Conservation (phyloP, 2,113 vertebrate genomes). For the Cryptomyrus ogoouensis region DNA sequence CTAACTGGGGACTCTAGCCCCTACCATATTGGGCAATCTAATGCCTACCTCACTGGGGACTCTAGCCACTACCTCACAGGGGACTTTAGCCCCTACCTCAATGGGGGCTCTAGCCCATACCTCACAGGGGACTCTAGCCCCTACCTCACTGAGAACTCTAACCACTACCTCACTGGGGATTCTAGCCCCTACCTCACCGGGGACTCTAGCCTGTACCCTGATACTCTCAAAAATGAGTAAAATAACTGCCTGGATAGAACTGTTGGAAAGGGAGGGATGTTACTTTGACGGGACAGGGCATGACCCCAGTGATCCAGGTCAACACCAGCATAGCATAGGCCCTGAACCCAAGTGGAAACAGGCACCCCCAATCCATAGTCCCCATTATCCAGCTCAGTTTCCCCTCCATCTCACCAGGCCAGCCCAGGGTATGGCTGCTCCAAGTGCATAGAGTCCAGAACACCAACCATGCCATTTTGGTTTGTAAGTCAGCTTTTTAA, state of each 20-base stretch:
- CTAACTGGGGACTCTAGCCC: no score
- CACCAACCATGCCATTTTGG: constrained; percentile 34
- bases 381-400: neutral
- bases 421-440: neutral
- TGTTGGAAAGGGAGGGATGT: neutral
- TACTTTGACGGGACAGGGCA: neutral
- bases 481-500: constrained; percentile 44
- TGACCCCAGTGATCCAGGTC: neutral
- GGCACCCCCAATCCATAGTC: neutral
- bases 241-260: neutral
- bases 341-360: neutral
- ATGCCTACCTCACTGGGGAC: no score
- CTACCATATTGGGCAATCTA: no score
- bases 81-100: no score
- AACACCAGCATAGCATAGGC: neutral
- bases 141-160: no score
- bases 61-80: no score
- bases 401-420: neutral
- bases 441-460: neutral
- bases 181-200: no score
- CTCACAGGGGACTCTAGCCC: no score
- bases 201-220: no score
- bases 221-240: no score
- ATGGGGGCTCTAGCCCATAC: no score
- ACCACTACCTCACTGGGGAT: no score